Evolutionary conservation across 92 coral and sea anemone species (phyloP).

Genomic region (Bergia sp.): DNA sequence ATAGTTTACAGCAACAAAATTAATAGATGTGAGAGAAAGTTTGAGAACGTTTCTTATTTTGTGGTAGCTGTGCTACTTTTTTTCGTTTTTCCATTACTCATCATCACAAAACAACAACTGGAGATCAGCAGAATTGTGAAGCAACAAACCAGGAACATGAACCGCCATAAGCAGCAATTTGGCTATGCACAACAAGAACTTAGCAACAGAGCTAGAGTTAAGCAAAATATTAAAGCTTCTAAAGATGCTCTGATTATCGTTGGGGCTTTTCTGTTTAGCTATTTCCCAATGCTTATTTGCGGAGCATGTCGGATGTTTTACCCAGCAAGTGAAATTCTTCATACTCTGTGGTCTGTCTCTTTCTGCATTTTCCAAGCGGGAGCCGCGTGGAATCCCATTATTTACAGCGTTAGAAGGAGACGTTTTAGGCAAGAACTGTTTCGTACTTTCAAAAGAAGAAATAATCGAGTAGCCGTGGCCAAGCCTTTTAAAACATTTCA

Average conservation of each 20-base stretch:
- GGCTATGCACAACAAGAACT: neutral
- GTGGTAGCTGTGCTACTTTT: neutral
- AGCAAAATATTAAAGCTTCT: neutral
- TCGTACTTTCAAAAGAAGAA: neutral
- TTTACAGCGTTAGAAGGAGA: slow-evolving; percentile 7
- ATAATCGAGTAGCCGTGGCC: neutral
- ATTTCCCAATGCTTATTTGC: slow-evolving; percentile 5
- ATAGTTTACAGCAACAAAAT: slow-evolving; percentile 14
- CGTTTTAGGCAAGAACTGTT: slow-evolving; percentile 16
- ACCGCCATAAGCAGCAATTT: neutral
- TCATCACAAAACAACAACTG: slow-evolving; percentile 29
- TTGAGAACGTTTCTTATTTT: neutral
- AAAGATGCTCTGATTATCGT: slow-evolving; percentile 15
- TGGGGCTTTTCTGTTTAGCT: slow-evolving; percentile 13
- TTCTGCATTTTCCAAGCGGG: slow-evolving; percentile 7
- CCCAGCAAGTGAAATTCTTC: neutral
- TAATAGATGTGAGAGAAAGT: slow-evolving; percentile 15
- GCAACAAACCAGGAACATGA: slow-evolving; percentile 12
- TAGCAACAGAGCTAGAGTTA: neutral
- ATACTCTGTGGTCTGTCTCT: neutral
- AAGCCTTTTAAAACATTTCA: neutral
- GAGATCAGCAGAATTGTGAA: slow-evolving; percentile 10
- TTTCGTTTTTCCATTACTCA: neutral
- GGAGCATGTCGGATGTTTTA: neutral
- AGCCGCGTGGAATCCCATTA: slow-evolving; percentile 27